Conservation (phyloP, 2,888 invertebrate genomes). For the Quadriops clusia region DNA sequence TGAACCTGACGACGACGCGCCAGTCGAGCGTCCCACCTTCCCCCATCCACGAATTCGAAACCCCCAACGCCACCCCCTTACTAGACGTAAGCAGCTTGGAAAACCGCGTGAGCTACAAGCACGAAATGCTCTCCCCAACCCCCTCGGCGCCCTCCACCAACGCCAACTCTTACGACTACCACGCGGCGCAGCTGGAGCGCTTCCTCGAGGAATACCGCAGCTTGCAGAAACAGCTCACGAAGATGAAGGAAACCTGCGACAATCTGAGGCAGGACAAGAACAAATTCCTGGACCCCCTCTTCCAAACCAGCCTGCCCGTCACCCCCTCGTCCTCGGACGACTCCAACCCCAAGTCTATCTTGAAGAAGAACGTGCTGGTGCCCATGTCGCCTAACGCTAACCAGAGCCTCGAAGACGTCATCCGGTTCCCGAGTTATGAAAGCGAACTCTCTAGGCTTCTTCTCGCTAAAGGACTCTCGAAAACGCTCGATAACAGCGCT, state of each 20-base stretch:
- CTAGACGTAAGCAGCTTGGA: slow-evolving; percentile 48
- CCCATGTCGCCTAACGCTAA: slow-evolving; percentile 11
- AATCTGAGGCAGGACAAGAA: slow-evolving; percentile 40
- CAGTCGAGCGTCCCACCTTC: slow-evolving; percentile 55
- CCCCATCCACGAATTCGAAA: slow-evolving; percentile 39
- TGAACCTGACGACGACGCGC: slow-evolving; percentile 49
- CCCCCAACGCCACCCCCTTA: slow-evolving; percentile 45
- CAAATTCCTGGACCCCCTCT: slow-evolving; percentile 35
- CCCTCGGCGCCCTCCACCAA: slow-evolving; percentile 21
- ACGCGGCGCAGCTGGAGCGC: slow-evolving; percentile 66
- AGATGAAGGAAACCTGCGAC: slow-evolving; percentile 70
- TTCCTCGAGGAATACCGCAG: slow-evolving; percentile 70
- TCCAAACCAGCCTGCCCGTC: slow-evolving; percentile 31
- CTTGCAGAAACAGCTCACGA: slow-evolving; percentile 63
- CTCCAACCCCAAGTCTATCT: slow-evolving; percentile 42
- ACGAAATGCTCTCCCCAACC: slow-evolving; percentile 14
- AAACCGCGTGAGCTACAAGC: slow-evolving; percentile 24
- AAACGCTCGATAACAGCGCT: slow-evolving; percentile 4
- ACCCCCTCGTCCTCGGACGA: slow-evolving; percentile 32
- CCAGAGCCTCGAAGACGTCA: slow-evolving; percentile 16
- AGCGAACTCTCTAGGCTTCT: no score
- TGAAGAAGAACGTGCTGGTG: slow-evolving; percentile 45
- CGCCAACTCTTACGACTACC: slow-evolving; percentile 58
- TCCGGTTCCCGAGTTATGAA: slow-evolving; percentile 42
- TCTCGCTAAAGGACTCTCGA: slow-evolving; percentile 1